Percentiles rank a stretch among this genome's conserved stretches.
Conservation (phyloP, 2,113 vertebrate genomes). For the Okapia johnstoni region DNA sequence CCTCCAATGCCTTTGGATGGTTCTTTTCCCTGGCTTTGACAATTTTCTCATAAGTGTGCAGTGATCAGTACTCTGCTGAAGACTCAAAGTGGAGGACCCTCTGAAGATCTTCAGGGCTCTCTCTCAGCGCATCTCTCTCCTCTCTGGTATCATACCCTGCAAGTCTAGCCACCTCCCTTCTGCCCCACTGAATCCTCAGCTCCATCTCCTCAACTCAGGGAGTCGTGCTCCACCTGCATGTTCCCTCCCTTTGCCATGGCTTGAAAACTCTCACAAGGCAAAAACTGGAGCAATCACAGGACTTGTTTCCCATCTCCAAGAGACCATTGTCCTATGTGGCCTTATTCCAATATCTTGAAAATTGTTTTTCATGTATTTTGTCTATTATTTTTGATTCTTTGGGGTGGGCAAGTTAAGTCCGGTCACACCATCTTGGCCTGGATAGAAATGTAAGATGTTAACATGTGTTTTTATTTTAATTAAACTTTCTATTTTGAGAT, state of each 20-base stretch:
- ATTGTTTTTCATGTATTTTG: background rate
- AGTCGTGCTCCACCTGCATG: background rate
- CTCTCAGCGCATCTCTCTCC: background rate
- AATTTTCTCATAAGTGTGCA: background rate
- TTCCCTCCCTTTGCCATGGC: background rate
- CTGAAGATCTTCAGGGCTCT: background rate
- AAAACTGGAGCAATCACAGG: background rate
- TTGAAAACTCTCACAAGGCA: background rate
- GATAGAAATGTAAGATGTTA: background rate
- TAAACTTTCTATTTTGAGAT: background rate
- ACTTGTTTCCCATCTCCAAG: background rate
- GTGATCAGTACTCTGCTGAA: background rate
- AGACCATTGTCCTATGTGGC: background rate
- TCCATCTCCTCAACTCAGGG: background rate
- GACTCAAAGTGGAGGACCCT: background rate
- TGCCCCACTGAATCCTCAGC: background rate
- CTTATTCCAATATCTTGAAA: background rate
- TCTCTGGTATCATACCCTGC: background rate
- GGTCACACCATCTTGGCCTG: background rate
- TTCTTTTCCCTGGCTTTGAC: background rate
- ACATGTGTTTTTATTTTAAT: background rate
- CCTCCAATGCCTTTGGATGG: background rate
- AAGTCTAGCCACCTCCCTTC: fast-evolving
- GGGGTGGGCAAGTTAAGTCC: background rate
- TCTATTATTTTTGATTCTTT: background rate